Conservation (phyloP, 2,888 invertebrate species). For the Harmothoe impar region DNA sequence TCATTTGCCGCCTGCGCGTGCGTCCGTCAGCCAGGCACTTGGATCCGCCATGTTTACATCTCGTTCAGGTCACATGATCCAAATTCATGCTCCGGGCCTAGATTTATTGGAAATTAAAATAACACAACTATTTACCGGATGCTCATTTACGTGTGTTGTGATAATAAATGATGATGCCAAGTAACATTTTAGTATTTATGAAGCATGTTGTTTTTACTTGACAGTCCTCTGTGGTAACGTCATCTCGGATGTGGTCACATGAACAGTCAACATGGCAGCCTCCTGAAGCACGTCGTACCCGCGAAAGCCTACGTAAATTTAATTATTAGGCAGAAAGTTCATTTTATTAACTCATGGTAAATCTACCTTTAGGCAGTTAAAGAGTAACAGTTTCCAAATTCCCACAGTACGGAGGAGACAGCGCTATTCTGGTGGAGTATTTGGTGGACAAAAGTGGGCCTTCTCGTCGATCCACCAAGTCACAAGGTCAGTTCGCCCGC, state of each 20-base stretch:
- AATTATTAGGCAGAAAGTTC: slow-evolving; percentile 61
- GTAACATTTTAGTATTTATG: not conserved
- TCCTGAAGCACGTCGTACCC: slow-evolving; percentile 56
- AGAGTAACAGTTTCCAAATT: slow-evolving; percentile 57
- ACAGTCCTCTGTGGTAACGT: slow-evolving; percentile 57
- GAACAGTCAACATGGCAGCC: slow-evolving; percentile 63
- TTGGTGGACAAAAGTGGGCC: slow-evolving; percentile 58
- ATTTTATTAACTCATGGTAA: slow-evolving; percentile 63
- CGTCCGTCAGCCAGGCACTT: not conserved
- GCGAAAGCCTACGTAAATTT: slow-evolving; percentile 60
- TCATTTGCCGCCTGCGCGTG: not conserved
- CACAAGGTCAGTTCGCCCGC: slow-evolving; percentile 63
- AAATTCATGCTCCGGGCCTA: not conserved
- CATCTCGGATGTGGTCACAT: slow-evolving; percentile 62
- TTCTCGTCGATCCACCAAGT: slow-evolving; percentile 56
- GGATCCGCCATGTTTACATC: slow-evolving; percentile 60
- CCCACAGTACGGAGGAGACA: slow-evolving; percentile 27
- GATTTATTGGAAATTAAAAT: slow-evolving; percentile 10
- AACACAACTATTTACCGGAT: not conserved
- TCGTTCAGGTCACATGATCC: slow-evolving; percentile 51
- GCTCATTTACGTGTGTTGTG: not conserved
- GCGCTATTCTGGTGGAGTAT: slow-evolving; percentile 57
- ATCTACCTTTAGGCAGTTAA: slow-evolving; percentile 62
- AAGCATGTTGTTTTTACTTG: slow-evolving; percentile 3
- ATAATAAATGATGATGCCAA: not conserved